phyloP scores from a whole-genome alignment of 2,888 invertebrate genomes.

The Blomia tropicalis region DNA sequence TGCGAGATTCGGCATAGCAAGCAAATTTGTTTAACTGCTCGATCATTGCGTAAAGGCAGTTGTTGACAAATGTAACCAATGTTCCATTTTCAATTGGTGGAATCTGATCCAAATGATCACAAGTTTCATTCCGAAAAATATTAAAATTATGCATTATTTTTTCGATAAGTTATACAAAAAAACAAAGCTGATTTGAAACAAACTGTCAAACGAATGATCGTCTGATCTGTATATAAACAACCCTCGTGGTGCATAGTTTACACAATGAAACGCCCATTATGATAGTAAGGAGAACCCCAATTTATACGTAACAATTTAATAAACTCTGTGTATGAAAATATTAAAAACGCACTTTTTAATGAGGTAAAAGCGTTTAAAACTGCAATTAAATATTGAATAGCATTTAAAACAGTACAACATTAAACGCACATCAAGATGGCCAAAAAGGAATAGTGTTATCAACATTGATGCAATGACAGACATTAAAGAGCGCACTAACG shows the following conservation, averaged over 20 bases:
- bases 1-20: constrained; percentile 17
- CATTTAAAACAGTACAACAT: too few relatives aligned
- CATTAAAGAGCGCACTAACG: too few relatives aligned
- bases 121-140: not conserved
- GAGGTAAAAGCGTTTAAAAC: not conserved
- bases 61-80: constrained; percentile 25
- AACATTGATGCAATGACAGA: too few relatives aligned
- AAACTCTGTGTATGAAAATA: too few relatives aligned
- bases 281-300: too few relatives aligned
- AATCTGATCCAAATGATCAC: constrained; percentile 15
- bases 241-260: not conserved
- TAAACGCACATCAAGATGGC: not conserved
- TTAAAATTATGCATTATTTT: constrained; percentile 7
- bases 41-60: constrained; percentile 19
- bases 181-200: not conserved
- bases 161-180: not conserved
- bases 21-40: constrained; percentile 21
- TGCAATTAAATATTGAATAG: not conserved
- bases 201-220: too few relatives aligned
- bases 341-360: not conserved
- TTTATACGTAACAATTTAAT: too few relatives aligned
- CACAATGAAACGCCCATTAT: not conserved
- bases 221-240: too few relatives aligned
- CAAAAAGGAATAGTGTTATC: too few relatives aligned
- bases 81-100: constrained; percentile 23